Conservation (phyloP, 2,797 vertebrate genomes). For the Synaphobranchus kaupii region DNA sequence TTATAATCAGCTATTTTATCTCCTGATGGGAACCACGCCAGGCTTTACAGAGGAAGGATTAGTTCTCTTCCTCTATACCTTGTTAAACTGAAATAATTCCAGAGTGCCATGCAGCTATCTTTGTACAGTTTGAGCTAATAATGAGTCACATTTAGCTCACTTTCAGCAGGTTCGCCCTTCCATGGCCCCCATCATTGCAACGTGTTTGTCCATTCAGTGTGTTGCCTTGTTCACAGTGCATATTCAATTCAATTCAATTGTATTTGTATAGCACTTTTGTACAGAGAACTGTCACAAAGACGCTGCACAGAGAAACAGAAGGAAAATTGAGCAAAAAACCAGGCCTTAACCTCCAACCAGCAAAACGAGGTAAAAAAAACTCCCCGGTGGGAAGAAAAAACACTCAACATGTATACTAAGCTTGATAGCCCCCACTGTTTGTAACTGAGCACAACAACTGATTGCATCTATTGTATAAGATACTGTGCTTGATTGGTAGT, state of each 20-base stretch:
- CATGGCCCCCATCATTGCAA: background rate
- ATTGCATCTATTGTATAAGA: background rate
- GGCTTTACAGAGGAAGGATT: background rate
- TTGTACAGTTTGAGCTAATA: background rate
- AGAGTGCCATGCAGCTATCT: background rate
- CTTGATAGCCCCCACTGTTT: background rate
- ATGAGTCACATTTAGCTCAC: background rate
- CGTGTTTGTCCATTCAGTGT: background rate
- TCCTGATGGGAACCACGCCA: background rate
- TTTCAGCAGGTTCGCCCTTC: background rate
- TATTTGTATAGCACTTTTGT: too few relatives aligned
- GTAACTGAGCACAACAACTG: background rate
- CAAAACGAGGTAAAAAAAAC: too few relatives aligned
- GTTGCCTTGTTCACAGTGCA: background rate
- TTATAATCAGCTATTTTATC: background rate
- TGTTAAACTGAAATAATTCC: background rate
- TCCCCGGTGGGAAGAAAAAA: too few relatives aligned
- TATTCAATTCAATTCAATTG: too few relatives aligned
- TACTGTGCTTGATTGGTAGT: background rate
- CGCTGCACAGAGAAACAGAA: too few relatives aligned
- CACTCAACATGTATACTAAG: background rate
- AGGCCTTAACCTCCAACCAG: too few relatives aligned
- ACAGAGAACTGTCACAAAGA: too few relatives aligned
- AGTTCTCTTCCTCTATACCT: background rate
- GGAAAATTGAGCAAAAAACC: too few relatives aligned